These are phyloP conservation scores for Drosophila setifemur DNA, from an alignment of 1,140 invertebrate species.

Conservation along the genomic window DNA sequence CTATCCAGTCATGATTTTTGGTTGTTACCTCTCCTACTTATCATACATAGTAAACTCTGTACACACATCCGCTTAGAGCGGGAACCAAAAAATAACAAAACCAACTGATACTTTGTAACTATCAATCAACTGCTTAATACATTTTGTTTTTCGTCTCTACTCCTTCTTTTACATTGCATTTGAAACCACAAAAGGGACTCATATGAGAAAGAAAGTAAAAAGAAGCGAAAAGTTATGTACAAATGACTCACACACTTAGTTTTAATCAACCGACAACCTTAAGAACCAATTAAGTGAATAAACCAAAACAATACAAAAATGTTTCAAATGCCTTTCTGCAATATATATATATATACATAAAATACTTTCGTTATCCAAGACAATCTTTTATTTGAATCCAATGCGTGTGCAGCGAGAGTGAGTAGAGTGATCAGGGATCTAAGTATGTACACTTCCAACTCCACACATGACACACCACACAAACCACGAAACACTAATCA, in stretches of 20 bases:
- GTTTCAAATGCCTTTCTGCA: conserved; percentile 48
- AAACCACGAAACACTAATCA: background rate
- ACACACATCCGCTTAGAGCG: conserved; percentile 35
- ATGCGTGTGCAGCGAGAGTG: conserved; percentile 48
- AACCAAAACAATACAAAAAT: conserved; percentile 1
- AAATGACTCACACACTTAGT: conserved; percentile 66
- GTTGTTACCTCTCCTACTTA: conserved; percentile 21
- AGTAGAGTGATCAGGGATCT: conserved; percentile 44
- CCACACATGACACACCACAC: background rate
- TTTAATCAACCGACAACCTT: conserved; percentile 42
- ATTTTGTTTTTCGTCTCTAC: conserved; percentile 81
- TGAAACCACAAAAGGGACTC: conserved; percentile 80
- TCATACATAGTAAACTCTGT: conserved; percentile 38
- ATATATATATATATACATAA: conserved; percentile 43
- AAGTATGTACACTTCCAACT: conserved; percentile 26
- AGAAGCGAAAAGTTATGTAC: conserved; percentile 81
- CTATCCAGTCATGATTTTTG: conserved; percentile 34
- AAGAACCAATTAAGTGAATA: conserved; percentile 8
- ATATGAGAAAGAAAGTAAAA: conserved; percentile 82
- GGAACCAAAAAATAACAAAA: too few relatives aligned
- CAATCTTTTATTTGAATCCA: conserved; percentile 47
- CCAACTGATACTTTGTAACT: conserved; percentile 54
- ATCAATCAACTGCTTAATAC: conserved; percentile 75
- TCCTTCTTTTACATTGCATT: conserved; percentile 81
- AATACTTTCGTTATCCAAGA: conserved; percentile 48